Evolutionary conservation across 2,113 vertebrate species (phyloP), one percentile per base, ranked within the genome.

Genomic region (Pycnonotus jocosus): DNA sequence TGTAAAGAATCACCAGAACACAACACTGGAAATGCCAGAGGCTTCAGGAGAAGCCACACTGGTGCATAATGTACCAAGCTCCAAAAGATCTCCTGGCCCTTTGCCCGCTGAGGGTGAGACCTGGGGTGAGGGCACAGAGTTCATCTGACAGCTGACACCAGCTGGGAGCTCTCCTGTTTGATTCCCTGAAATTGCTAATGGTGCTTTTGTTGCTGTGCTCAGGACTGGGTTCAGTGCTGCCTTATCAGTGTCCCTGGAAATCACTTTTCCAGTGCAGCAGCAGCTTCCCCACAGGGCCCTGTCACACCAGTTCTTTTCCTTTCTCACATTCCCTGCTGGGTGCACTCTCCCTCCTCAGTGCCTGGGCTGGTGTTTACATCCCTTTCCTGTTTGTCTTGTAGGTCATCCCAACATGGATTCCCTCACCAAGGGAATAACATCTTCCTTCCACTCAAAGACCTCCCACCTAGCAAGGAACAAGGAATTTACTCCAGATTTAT

Each of bases 361-460:
- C 60, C 60, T 20, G 28, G 53, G 31, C 66, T 88, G 85, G 11
- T n/a, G 8, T 80, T 94, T 76, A 65, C 92, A 85, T 85, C 84
- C 72, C 86, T 70, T 93, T 74, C 87, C 94, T 84, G 58, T 86
- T 83, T 84, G 81, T 70, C 51, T 25, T 31, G 71, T 84, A 98
- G 98, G 98, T 76, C 97, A 98, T 64, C 98, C 98, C 83, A 61
- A 61, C 42, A 80, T 98, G 72, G 98, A 98, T 50, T 93, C 97
- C 38, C 58, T 97, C 38, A 93, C 92, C 87, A 97, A 95, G 85
- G 92, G 79, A 11, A 33, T 96, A 21, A 76, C 95, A 74, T 98
- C 98, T 84, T 97, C 96, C 91, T 99, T 98, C 95, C 98, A 93
- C 73, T 98, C 98, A n/a, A 98, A 96, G 84, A 96, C 97, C 3